Percentiles rank a stretch among this genome's conserved stretches.
Evolutionary conservation across 2,113 vertebrate species (phyloP).

Genomic region (Malurus alboscapulatus): DNA sequence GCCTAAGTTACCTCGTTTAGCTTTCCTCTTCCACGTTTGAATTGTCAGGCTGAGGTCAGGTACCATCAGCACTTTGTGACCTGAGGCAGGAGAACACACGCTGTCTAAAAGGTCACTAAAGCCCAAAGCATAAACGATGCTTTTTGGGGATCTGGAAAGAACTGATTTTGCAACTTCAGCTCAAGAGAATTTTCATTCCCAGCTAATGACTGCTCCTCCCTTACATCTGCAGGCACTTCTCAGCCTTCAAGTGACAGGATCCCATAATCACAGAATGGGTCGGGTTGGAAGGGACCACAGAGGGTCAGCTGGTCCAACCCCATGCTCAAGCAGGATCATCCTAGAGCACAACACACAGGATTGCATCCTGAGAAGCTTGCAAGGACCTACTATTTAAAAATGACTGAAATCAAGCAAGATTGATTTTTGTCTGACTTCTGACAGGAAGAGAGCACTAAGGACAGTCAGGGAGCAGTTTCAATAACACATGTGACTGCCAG

Average conservation of each 20-base stretch:
- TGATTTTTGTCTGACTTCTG: background rate
- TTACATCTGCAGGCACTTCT: background rate
- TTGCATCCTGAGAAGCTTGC: background rate
- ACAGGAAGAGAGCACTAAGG: background rate
- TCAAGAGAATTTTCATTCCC: background rate
- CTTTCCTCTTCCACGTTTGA: background rate
- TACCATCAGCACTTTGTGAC: background rate
- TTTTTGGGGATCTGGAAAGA: background rate
- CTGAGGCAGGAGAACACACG: background rate
- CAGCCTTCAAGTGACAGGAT: background rate
- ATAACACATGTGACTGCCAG: rapidly evolving
- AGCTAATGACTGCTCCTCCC: background rate
- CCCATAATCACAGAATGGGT: background rate
- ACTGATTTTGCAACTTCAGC: background rate
- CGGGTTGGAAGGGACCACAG: background rate
- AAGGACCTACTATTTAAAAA: background rate
- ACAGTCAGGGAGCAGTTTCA: background rate
- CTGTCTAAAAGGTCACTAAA: background rate
- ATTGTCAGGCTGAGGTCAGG: background rate
- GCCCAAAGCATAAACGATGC: background rate
- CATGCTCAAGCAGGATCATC: background rate
- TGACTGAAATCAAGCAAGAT: background rate
- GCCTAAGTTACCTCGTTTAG: too few species aligned
- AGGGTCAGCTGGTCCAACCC: background rate
- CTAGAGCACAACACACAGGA: too few species aligned